phyloP scores from a whole-genome alignment of 2,888 invertebrate species.

The Microctonus brassicae region DNA sequence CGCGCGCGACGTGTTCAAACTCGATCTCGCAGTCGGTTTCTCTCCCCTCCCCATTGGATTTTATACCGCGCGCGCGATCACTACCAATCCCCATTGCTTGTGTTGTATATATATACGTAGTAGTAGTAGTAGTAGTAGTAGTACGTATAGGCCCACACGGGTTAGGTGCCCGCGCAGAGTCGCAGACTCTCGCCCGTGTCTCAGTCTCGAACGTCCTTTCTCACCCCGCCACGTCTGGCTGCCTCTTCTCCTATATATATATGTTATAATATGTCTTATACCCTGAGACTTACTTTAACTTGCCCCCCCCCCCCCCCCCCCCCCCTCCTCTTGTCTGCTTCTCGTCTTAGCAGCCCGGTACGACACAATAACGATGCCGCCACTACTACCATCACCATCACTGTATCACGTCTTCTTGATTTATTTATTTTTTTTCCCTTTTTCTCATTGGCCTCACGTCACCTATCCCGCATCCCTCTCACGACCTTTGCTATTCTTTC shows the following conservation, averaged over 20 bases:
- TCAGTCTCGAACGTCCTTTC: conserved; percentile 15
- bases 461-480: conserved; percentile 22
- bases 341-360: conserved; percentile 11
- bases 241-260: conserved; percentile 31
- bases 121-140: too few species aligned
- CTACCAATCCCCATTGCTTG: background rate
- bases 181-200: conserved; percentile 25
- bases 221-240: conserved; percentile 31
- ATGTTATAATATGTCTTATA: conserved; percentile 24
- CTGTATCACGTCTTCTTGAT: background rate
- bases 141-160: background rate
- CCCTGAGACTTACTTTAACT: conserved; percentile 8
- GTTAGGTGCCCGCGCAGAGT: too few species aligned
- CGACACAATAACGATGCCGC: too few species aligned
- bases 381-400: background rate
- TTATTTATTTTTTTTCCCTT: background rate
- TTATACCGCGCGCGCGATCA: conserved; percentile 3
- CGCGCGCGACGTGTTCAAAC: conserved; percentile 14
- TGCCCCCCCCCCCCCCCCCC: background rate
- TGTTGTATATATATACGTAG: background rate
- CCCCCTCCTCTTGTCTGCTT: background rate
- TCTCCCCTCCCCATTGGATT: conserved; percentile 8
- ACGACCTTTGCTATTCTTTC: conserved; percentile 31
- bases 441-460: conserved; percentile 20
- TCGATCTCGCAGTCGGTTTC: background rate